These are phyloP conservation scores for Bombyx huttoni DNA, from an alignment of 2,888 invertebrate genomes.

Conservation along the genomic window DNA sequence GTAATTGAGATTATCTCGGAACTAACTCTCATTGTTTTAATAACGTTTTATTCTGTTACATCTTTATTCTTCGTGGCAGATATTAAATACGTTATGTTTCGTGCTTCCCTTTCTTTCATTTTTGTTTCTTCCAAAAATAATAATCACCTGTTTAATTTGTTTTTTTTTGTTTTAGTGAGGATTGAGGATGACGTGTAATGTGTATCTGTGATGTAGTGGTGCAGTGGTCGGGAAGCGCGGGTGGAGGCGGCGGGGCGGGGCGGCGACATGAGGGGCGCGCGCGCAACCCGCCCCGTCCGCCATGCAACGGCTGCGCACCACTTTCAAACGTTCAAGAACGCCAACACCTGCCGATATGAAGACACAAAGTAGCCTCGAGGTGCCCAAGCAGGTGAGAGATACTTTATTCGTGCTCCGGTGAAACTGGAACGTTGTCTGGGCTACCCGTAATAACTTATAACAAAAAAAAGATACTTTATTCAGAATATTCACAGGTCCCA, in stretches of 20 bases:
- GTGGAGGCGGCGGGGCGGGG: conserved; percentile 57
- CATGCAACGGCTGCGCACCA: conserved; percentile 87
- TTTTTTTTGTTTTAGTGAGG: not conserved
- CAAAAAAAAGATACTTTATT: too few relatives aligned
- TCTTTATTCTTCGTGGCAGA: not conserved
- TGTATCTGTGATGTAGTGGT: conserved; percentile 23
- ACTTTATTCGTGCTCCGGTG: too few relatives aligned
- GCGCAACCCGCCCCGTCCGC: conserved; percentile 63
- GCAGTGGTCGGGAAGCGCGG: conserved; percentile 27
- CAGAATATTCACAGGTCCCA: too few relatives aligned
- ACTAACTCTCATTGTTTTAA: not conserved
- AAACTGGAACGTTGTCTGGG: too few relatives aligned
- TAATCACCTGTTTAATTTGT: too few relatives aligned
- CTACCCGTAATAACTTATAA: too few relatives aligned
- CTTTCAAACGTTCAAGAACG: conserved; percentile 89
- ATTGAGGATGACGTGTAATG: not conserved
- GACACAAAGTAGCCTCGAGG: conserved; percentile 91
- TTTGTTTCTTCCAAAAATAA: too few relatives aligned
- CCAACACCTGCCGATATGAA: conserved; percentile 93
- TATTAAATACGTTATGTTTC: not conserved
- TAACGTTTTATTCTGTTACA: not conserved
- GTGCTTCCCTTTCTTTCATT: not conserved
- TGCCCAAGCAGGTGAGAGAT: conserved; percentile 80
- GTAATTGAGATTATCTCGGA: not conserved
- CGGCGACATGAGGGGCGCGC: conserved; percentile 55